A percentile compares a stretch with the other conserved stretches of the same genome.
phyloP scores from a whole-genome alignment of 2,888 invertebrate species.

The Drosophila atripex region DNA sequence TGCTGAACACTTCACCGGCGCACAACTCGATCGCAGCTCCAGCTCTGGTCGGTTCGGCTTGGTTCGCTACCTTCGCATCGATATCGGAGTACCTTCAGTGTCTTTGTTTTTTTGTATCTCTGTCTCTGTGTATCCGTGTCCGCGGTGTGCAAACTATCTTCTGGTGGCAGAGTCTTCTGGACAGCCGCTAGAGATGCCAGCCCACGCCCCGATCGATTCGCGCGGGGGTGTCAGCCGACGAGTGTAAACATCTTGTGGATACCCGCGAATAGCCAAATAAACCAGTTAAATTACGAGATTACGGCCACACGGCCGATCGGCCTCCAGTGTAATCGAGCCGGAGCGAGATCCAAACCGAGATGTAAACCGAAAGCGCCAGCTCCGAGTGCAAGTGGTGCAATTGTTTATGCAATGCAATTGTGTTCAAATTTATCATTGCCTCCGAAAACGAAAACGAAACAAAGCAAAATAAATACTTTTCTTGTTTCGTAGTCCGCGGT shows the following conservation, averaged over 20 bases:
- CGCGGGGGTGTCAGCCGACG: slow-evolving; percentile 48
- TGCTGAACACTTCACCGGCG: slow-evolving; percentile 78
- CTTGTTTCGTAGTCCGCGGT: not conserved
- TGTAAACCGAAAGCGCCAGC: not conserved
- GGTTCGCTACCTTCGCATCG: slow-evolving; percentile 7
- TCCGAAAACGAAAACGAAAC: slow-evolving; percentile 39
- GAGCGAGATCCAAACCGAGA: slow-evolving; percentile 20
- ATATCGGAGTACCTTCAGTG: slow-evolving; percentile 4
- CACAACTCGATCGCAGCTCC: slow-evolving; percentile 60
- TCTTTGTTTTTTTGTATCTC: not conserved
- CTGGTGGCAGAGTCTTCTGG: slow-evolving; percentile 27
- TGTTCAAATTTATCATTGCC: slow-evolving; percentile 56
- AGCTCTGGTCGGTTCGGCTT: slow-evolving; percentile 15
- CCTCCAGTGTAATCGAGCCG: slow-evolving; percentile 42
- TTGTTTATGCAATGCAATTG: slow-evolving; percentile 73
- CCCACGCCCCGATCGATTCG: slow-evolving; percentile 20
- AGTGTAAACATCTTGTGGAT: slow-evolving; percentile 53
- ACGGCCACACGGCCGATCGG: not conserved
- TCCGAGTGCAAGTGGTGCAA: slow-evolving; percentile 57
- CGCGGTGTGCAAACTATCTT: slow-evolving; percentile 15
- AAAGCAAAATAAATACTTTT: slow-evolving; percentile 34
- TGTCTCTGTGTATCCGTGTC: slow-evolving; percentile 11
- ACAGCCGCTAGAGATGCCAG: not conserved
- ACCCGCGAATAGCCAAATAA: slow-evolving; percentile 46
- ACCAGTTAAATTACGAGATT: slow-evolving; percentile 52